Conservation (phyloP, 2,113 vertebrate genomes). For the Neogobius melanostomus region DNA sequence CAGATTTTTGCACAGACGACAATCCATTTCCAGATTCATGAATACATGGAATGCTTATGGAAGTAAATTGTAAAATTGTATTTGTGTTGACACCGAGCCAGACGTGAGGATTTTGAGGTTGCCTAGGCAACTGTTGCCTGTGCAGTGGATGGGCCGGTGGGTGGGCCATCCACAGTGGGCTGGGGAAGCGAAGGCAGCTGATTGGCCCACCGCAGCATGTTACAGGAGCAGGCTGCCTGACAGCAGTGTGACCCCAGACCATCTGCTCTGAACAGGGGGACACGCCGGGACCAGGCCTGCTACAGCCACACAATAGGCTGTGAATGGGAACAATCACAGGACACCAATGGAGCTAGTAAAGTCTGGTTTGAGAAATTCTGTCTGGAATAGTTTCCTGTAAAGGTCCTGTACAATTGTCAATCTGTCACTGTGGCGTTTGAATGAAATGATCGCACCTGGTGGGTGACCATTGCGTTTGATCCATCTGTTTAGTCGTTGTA, state of each 20-base stretch:
- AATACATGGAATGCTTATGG: constrained; percentile 44
- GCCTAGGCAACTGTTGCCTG: constrained; percentile 80
- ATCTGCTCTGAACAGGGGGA: constrained; percentile 43
- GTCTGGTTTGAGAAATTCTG: constrained; percentile 2
- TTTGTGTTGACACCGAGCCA: constrained; percentile 67
- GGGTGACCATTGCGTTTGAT: background rate
- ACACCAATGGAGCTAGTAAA: background rate
- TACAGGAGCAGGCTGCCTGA: constrained; percentile 31
- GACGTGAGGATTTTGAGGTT: constrained; percentile 71
- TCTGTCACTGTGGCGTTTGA: background rate
- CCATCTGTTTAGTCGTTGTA: background rate
- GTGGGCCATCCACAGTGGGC: constrained; percentile 58
- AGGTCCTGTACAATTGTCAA: background rate
- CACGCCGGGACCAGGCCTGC: constrained; percentile 23
- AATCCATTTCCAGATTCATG: background rate
- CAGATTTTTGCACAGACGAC: background rate
- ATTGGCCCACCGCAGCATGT: constrained; percentile 49
- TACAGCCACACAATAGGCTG: constrained; percentile 19
- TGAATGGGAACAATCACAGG: constrained; percentile 24
- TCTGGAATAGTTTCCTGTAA: constrained; percentile 1
- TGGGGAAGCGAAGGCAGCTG: constrained; percentile 63
- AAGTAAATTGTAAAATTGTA: constrained; percentile 49
- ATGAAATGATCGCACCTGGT: background rate
- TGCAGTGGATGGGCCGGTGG: constrained; percentile 63
- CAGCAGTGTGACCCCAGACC: constrained; percentile 43